phyloP scores from a whole-genome alignment of 2,113 vertebrate species.

The Alethe castanea region DNA sequence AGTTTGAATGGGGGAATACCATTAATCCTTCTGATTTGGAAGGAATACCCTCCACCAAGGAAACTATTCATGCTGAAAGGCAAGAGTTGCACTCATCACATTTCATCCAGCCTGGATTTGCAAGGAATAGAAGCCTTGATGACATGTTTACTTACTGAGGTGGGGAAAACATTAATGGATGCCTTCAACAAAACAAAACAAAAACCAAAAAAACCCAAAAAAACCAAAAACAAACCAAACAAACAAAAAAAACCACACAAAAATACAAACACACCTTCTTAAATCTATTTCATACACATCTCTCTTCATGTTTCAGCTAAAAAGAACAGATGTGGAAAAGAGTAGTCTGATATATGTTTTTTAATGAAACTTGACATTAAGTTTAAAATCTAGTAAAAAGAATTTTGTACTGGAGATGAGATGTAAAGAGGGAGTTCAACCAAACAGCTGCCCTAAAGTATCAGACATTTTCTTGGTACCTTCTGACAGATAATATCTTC shows the following conservation, averaged over 20 bases:
- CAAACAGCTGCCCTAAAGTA: background rate
- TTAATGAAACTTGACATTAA: background rate
- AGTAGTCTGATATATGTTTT: background rate
- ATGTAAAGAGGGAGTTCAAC: background rate
- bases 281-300: background rate
- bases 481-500: background rate
- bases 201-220: background rate
- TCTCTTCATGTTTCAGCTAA: background rate
- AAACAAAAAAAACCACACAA: background rate
- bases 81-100: background rate
- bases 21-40: background rate
- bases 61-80: background rate
- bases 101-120: background rate
- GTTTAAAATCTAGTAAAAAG: background rate
- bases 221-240: too few species aligned
- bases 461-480: background rate
- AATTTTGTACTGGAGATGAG: background rate
- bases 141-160: background rate
- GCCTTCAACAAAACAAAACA: background rate
- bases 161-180: background rate
- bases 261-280: background rate
- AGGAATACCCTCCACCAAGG: background rate
- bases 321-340: background rate
- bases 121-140: background rate
- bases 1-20: background rate